Conservation (phyloP, 2,888 invertebrate genomes). For the Mongoloraphidia duomilia region DNA sequence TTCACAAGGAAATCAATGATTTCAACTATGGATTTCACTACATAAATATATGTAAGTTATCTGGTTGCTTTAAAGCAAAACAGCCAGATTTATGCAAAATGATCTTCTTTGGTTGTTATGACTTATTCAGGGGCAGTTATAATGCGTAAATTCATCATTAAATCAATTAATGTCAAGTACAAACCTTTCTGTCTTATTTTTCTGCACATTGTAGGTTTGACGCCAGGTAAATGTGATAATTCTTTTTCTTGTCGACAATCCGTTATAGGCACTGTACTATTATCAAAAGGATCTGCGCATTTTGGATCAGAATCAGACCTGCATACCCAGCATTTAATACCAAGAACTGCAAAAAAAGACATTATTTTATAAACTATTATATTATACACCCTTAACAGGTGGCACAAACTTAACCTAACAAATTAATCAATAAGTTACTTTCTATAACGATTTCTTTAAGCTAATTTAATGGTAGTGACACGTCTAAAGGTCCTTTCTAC, state of each 20-base stretch:
- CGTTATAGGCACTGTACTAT: slow-evolving; percentile 70
- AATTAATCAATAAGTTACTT: too few relatives aligned
- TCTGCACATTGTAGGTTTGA: slow-evolving; percentile 72
- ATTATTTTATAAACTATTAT: not conserved
- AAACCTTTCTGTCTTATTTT: slow-evolving; percentile 79
- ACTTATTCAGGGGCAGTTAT: too few relatives aligned
- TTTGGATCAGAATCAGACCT: slow-evolving; percentile 79
- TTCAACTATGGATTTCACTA: too few relatives aligned
- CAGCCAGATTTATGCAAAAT: too few relatives aligned
- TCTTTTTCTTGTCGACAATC: slow-evolving; percentile 38
- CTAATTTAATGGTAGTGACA: too few relatives aligned
- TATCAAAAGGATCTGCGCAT: slow-evolving; percentile 86
- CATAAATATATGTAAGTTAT: too few relatives aligned
- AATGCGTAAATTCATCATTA: not conserved
- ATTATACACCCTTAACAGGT: not conserved
- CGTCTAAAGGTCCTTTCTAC: too few relatives aligned
- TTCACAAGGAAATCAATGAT: too few relatives aligned
- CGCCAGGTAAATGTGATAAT: slow-evolving; percentile 49
- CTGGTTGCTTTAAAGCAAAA: too few relatives aligned
- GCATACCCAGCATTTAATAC: slow-evolving; percentile 84
- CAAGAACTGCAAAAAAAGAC: slow-evolving; percentile 33
- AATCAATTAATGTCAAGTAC: not conserved
- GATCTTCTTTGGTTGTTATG: too few relatives aligned
- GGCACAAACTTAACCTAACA: too few relatives aligned
- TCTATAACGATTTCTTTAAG: too few relatives aligned